Base-by-base conservation (phyloP, 2,797 vertebrate genomes). In the Macropus fuliginosus region DNA sequence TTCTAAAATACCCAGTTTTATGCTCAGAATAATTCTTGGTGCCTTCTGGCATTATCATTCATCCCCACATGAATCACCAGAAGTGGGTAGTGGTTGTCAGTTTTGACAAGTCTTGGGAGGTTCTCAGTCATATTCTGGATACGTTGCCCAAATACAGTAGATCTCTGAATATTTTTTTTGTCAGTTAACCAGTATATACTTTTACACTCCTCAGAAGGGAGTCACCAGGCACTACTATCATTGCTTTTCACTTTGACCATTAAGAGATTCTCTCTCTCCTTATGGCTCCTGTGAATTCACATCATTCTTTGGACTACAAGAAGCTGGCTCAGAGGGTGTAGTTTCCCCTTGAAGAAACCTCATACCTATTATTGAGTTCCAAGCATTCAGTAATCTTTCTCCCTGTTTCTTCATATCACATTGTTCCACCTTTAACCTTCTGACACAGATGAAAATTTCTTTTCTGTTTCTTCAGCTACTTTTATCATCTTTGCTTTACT, bases 81-180 rank as follows among this genome's bases (percentile, higher is more conserved):
- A 87, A 87, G 74, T 87, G 74, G 74, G 74, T 87, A 87, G 74
- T 27, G 40, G 40, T 27, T 87, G 74, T 87, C 74, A 87, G 74
- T 87, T 87, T 50, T 87, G 74, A 87, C 74, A 87, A 87, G 74
- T 46, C 74, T 87, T 87, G 74, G 74, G 74, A 87, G 74, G 74
- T 87, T 87, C 74, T 87, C 74, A 46, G 40, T 87, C 74, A 87
- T 87, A 87, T 87, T 50, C 74, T 87, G 74, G 74, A 87, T 87
- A 87, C 40, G 12, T 87, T 27, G 74, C 40, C 74, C 74, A 87
- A 87, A 87, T 87, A 87, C 74, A 50, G 40, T 50, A 87, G 40
- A 87, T 87, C 9, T 87, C 74, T 87, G n/a, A 81, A 81, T 81
- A n/a, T n/a, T n/a, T 46, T 74, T 74, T 50, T 87, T 46, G 40